Evolutionary conservation across 2,888 invertebrate genomes (phyloP), one percentile per base, ranked within the genome.

Genomic region (Macaria liturata): DNA sequence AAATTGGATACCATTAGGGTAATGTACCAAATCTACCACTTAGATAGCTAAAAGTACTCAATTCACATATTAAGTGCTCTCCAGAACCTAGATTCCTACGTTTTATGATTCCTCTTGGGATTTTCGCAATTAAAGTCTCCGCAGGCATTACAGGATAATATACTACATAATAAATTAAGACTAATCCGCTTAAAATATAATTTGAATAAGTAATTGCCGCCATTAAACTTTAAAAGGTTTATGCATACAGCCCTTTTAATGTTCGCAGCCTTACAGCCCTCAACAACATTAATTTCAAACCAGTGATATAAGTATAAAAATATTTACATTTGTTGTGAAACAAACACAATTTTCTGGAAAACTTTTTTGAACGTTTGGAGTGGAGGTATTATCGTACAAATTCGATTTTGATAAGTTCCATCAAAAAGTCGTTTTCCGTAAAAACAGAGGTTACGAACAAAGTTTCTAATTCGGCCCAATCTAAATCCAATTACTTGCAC

Each of bases 391-490:
- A 52, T 52, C 45, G 40, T 55, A 73, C 67, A 82, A 89, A 91
- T 84, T 82, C 74, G 81, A 80, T 83, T 89, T 88, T 87, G 84
- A 90, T 89, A 80, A 72, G 80, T 77, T 70, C 80, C 79, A 89
- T 91, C 88, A 90, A 88, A 89, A 86, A 82, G 83, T 84, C 76
- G 83, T 91, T 88, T 87, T 71, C 78, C 70, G 68, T 73, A 75
- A 83, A 88, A 88, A 88, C 85, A 87, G 88, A 84, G 76, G 79
- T 75, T 74, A 76, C 73, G 70, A 80, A 80, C 84, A 84, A 88
- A 86, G 82, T 83, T 83, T 83, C 80, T 87, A 87, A 90, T 87
- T 84, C 78, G 80, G 83, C 84, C 84, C 85, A 88, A 91, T 91
- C 88, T 86, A 86, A 89, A 84, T 86, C 86, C 84, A 88, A 90